Percentiles rank a stretch among this genome's conserved stretches.
Conservation (phyloP, 2,797 vertebrate species). For the Paguma larvata region DNA sequence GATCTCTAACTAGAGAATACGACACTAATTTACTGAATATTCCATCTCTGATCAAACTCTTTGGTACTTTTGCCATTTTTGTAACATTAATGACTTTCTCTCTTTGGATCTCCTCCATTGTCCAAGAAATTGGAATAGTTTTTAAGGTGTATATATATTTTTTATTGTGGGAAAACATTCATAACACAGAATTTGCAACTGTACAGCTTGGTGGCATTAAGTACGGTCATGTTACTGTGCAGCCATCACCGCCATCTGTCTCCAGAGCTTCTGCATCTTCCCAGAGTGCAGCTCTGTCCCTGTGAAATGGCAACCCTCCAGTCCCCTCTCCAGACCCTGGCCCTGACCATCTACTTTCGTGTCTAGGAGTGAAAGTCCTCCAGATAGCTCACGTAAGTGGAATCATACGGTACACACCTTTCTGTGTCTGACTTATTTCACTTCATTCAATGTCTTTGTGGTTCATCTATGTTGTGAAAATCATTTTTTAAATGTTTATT, state of each 20-base stretch:
- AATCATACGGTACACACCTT: fast-evolving
- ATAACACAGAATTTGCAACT: fast-evolving
- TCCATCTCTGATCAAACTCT: no score
- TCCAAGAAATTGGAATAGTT: neutral
- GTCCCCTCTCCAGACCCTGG: fast-evolving
- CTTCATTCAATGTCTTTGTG: neutral
- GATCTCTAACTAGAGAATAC: neutral
- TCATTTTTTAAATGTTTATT: no score
- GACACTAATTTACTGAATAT: neutral
- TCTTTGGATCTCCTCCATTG: no score
- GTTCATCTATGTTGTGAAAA: neutral
- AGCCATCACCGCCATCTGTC: fast-evolving
- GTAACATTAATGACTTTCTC: neutral
- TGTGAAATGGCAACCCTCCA: fast-evolving
- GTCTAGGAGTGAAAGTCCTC: neutral
- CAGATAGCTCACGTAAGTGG: fast-evolving
- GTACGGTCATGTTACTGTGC: fast-evolving
- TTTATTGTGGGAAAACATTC: neutral
- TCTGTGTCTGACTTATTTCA: neutral
- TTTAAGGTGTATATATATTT: neutral
- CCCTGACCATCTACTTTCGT: fast-evolving
- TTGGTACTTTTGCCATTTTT: neutral
- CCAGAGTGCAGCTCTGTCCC: neutral
- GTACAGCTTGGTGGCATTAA: fast-evolving
- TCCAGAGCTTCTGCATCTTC: neutral